Conservation (phyloP, 1,140 invertebrate genomes). For the Yoshiicerus persimilis region DNA sequence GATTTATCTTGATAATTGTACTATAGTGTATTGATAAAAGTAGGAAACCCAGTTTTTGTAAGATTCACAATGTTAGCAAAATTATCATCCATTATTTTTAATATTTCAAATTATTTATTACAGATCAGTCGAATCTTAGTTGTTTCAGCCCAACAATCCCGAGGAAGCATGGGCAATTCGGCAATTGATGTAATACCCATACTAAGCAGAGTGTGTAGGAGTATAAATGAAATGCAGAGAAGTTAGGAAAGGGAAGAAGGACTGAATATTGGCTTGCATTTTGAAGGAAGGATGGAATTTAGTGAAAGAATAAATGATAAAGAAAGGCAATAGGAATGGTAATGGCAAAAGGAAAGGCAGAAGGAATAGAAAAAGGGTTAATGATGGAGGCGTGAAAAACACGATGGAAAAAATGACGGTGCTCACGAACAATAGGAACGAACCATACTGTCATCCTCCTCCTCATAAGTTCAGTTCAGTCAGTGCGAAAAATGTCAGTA, state of each 20-base stretch:
- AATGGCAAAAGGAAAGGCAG: slow-evolving; percentile 1
- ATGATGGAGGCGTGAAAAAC: slow-evolving; percentile 45
- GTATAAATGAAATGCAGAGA: not conserved
- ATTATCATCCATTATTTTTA: too few relatives aligned
- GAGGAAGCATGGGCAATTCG: too few relatives aligned
- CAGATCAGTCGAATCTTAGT: too few relatives aligned
- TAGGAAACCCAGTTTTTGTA: too few relatives aligned
- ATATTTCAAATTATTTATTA: too few relatives aligned
- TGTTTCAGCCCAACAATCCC: too few relatives aligned
- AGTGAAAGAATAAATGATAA: not conserved
- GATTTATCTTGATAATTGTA: too few relatives aligned
- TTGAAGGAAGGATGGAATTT: not conserved
- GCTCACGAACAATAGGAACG: slow-evolving; percentile 38
- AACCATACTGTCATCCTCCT: slow-evolving; percentile 25
- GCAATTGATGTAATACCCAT: too few relatives aligned
- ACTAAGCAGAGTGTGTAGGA: not conserved
- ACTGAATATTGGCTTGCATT: not conserved
- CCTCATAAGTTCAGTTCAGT: not conserved
- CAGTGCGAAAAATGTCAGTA: slow-evolving; percentile 40
- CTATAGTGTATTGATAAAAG: too few relatives aligned
- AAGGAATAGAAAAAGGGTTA: slow-evolving; percentile 40
- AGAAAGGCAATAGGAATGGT: not conserved
- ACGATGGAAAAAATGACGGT: slow-evolving; percentile 29
- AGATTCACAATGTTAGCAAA: too few relatives aligned
- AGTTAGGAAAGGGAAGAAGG: not conserved